Conservation (phyloP, 92 coral and sea anemone species). For the Nematostella vectensis region DNA sequence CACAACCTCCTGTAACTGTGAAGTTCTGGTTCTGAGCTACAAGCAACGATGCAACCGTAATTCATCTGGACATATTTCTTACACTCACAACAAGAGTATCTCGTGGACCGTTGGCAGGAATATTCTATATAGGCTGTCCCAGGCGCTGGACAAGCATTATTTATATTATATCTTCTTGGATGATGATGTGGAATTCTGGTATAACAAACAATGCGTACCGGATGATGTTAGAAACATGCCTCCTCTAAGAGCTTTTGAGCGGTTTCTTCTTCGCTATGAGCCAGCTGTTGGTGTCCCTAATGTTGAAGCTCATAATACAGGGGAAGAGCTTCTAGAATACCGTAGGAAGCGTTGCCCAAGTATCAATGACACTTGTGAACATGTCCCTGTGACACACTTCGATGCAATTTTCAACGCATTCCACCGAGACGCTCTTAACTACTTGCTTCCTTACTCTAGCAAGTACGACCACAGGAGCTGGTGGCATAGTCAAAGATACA, state of each 20-base stretch:
- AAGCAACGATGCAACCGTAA: constrained; percentile 2
- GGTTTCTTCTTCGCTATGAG: constrained; percentile 19
- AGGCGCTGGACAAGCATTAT: not conserved
- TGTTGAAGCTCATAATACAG: constrained; percentile 8
- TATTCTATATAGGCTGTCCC: constrained; percentile 1
- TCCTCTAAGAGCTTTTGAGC: constrained; percentile 30
- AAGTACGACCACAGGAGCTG: too few species aligned
- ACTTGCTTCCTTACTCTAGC: too few species aligned
- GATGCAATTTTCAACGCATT: constrained; percentile 16
- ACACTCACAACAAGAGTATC: not conserved
- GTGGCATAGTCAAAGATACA: too few species aligned
- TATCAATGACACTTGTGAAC: too few species aligned
- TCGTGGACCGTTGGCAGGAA: constrained; percentile 18
- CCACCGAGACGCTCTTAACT: too few species aligned
- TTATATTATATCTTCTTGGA: constrained; percentile 10
- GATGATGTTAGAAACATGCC: not conserved
- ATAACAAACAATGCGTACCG: constrained; percentile 3
- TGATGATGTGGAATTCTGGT: constrained; percentile 5
- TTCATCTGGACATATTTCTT: not conserved
- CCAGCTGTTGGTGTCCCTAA: constrained; percentile 22
- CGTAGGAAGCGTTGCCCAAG: constrained; percentile 7
- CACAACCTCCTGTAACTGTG: constrained; percentile 21
- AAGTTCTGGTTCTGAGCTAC: constrained; percentile 29
- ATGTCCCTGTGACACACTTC: constrained; percentile 6
- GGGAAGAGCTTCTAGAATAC: not conserved